Conservation (phyloP, 2,797 vertebrate genomes). For the Oryzias sinensis region DNA sequence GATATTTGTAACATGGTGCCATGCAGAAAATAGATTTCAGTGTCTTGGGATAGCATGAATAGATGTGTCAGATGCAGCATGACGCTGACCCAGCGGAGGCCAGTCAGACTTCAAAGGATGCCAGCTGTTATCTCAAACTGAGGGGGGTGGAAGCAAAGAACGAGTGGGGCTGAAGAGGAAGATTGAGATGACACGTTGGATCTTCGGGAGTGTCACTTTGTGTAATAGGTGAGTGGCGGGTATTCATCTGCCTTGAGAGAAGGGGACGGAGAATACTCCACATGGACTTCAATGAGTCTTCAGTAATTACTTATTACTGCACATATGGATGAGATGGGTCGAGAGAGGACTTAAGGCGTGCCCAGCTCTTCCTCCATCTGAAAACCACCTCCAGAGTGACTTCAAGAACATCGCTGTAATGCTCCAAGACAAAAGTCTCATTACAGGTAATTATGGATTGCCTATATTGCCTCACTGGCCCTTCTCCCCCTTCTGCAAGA, state of each 20-base stretch:
- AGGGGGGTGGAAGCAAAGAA: conserved; percentile 47
- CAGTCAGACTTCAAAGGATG: conserved; percentile 87
- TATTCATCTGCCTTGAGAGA: conserved; percentile 68
- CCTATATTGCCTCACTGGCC: conserved; percentile 76
- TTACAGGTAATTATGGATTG: conserved; percentile 94
- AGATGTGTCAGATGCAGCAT: conserved; percentile 73
- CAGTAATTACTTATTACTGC: conserved; percentile 97
- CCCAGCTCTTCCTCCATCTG: conserved; percentile 72
- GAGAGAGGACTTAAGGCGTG: conserved; percentile 68
- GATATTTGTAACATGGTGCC: conserved; percentile 55
- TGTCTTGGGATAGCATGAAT: conserved; percentile 52
- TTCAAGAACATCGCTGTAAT: conserved; percentile 93
- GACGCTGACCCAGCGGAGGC: conserved; percentile 83
- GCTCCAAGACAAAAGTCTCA: conserved; percentile 93
- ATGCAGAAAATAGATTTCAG: conserved; percentile 59
- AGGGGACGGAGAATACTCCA: conserved; percentile 75
- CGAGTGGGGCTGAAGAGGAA: conserved; percentile 66
- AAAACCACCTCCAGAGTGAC: conserved; percentile 82
- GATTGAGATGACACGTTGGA: conserved; percentile 78
- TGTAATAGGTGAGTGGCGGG: conserved; percentile 77
- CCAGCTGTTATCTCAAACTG: conserved; percentile 84
- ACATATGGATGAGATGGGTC: conserved; percentile 82
- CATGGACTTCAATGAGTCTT: conserved; percentile 95
- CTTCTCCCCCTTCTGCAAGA: conserved; percentile 30
- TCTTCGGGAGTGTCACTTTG: conserved; percentile 83